Conservation (phyloP, 2,888 invertebrate genomes). For the Ametastegia equiseti region DNA sequence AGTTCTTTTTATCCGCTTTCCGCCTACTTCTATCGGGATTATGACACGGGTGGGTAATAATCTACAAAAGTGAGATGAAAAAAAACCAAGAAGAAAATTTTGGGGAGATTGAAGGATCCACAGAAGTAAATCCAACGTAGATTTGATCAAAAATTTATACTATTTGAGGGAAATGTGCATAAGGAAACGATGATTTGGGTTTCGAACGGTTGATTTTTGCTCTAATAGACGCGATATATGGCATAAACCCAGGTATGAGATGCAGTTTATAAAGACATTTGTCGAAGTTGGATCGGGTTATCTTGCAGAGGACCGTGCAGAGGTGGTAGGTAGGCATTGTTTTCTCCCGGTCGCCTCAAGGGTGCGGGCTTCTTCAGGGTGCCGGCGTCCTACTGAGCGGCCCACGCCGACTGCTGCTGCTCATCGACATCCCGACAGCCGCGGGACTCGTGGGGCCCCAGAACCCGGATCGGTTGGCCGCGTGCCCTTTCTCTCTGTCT, state of each 20-base stretch:
- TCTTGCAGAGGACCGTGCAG: slow-evolving; percentile 34
- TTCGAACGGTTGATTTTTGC: neutral
- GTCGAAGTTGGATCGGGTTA: slow-evolving; percentile 10
- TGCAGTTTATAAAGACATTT: slow-evolving; percentile 32
- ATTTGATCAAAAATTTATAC: too few species aligned
- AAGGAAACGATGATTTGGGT: neutral
- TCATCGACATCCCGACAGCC: slow-evolving; percentile 72
- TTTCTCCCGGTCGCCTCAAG: slow-evolving; percentile 68
- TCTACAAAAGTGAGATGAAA: slow-evolving; percentile 48
- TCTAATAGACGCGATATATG: too few species aligned
- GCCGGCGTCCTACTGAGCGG: slow-evolving; percentile 73
- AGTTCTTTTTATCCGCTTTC: too few species aligned
- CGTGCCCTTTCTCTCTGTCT: slow-evolving; percentile 44
- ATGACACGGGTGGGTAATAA: slow-evolving; percentile 50
- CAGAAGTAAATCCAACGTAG: too few species aligned
- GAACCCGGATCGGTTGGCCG: slow-evolving; percentile 49
- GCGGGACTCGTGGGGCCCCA: slow-evolving; percentile 61
- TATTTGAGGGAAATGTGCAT: too few species aligned
- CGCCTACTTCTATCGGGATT: slow-evolving; percentile 55
- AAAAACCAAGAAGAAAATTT: slow-evolving; percentile 51
- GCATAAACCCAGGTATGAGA: neutral
- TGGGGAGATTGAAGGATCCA: slow-evolving; percentile 48
- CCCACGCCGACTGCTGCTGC: slow-evolving; percentile 73
- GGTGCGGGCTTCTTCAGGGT: slow-evolving; percentile 74
- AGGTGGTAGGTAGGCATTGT: slow-evolving; percentile 61